A percentile compares a stretch with the other conserved stretches of the same genome.
phyloP scores from a whole-genome alignment of 2,888 invertebrate species.

The Cerastoderma edule region DNA sequence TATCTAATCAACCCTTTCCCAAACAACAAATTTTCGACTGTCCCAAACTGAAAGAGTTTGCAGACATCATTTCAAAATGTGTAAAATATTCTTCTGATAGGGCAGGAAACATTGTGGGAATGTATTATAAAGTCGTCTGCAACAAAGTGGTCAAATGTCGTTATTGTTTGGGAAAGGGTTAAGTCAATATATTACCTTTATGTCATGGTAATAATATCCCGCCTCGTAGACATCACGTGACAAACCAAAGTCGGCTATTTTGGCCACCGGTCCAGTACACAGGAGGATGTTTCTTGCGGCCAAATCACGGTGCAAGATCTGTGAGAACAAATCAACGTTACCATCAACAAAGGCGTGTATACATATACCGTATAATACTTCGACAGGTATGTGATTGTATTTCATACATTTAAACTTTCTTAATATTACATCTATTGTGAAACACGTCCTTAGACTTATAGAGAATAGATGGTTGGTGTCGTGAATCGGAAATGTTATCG shows the following conservation, averaged over 20 bases:
- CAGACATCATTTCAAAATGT: too few species aligned
- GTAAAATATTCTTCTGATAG: too few species aligned
- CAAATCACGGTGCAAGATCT: constrained; percentile 75
- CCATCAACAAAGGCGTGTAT: neutral
- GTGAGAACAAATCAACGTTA: constrained; percentile 20
- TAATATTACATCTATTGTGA: neutral
- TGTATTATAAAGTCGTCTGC: too few species aligned
- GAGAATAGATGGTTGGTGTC: neutral
- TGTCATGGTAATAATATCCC: constrained; percentile 70
- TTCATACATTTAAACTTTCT: neutral
- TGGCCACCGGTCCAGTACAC: constrained; percentile 65
- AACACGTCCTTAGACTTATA: neutral
- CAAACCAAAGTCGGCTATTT: constrained; percentile 74
- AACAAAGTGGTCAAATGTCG: too few species aligned
- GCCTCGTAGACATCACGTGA: constrained; percentile 73
- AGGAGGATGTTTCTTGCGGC: constrained; percentile 72
- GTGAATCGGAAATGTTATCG: neutral
- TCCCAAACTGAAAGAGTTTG: too few species aligned
- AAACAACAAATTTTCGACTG: too few species aligned
- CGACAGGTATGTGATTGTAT: neutral
- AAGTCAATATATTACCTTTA: constrained; percentile 70
- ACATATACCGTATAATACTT: neutral
- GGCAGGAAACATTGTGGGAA: too few species aligned
- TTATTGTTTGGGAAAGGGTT: too few species aligned
- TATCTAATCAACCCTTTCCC: too few species aligned